These are phyloP conservation scores for Rhopalosiphum padi DNA, from an alignment of 1,140 invertebrate genomes.

Conservation along the genomic window DNA sequence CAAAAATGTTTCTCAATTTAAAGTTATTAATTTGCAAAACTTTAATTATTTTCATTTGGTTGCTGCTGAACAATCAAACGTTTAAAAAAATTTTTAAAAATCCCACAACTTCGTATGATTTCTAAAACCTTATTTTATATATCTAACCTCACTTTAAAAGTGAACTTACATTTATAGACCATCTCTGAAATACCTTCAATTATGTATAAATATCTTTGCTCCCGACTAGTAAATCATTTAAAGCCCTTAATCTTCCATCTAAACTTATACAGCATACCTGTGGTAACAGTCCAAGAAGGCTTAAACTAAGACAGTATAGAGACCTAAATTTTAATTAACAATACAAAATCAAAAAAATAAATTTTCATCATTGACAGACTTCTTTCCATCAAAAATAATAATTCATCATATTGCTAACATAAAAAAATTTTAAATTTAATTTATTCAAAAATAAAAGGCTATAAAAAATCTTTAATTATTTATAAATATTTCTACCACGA, in stretches of 20 bases:
- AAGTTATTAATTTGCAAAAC: neutral
- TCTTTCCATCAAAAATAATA: no score
- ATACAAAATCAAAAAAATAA: neutral
- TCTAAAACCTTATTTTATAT: neutral
- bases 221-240: neutral
- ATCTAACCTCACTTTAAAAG: neutral
- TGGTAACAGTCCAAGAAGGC: neutral
- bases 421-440: no score
- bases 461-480: no score
- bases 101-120: neutral
- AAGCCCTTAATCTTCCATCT: neutral
- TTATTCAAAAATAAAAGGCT: no score
- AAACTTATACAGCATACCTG: neutral
- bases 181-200: neutral
- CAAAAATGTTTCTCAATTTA: neutral
- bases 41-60: no score
- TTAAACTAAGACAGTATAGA: neutral
- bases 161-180: neutral
- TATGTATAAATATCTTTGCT: neutral
- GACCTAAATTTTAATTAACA: neutral
- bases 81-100: neutral
- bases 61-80: neutral
- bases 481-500: neutral
- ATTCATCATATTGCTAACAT: no score
- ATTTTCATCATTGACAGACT: no score